phyloP scores from a whole-genome alignment of 2,888 invertebrate genomes.

The Barypeithes pellucidus region DNA sequence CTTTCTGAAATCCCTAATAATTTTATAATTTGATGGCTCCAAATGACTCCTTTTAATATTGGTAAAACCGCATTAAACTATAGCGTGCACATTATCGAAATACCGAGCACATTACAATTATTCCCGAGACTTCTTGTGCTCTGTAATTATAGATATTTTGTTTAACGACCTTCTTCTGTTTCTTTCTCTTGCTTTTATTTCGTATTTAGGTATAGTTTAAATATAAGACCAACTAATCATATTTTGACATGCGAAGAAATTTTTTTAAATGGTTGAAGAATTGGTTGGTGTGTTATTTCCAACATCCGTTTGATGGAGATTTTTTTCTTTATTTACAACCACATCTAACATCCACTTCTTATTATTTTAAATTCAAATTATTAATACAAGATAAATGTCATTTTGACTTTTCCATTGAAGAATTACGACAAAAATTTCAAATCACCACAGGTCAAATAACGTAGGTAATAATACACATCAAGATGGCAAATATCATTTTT shows the following conservation, averaged over 20 bases:
- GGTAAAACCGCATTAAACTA: slow-evolving; percentile 1
- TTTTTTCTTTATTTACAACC: too few relatives aligned
- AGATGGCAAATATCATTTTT: too few relatives aligned
- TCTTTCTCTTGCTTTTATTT: slow-evolving; percentile 21
- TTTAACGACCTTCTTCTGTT: slow-evolving; percentile 50
- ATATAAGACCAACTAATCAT: slow-evolving; percentile 48
- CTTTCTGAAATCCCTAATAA: too few relatives aligned
- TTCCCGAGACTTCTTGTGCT: slow-evolving; percentile 39
- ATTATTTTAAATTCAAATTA: too few relatives aligned
- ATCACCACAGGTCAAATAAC: too few relatives aligned
- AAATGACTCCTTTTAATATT: slow-evolving; percentile 6
- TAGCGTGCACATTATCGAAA: slow-evolving; percentile 38
- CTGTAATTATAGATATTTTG: slow-evolving; percentile 50
- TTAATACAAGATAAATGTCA: too few relatives aligned
- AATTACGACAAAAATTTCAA: too few relatives aligned
- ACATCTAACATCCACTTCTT: too few relatives aligned
- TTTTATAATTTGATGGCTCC: neutral
- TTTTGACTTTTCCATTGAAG: too few relatives aligned
- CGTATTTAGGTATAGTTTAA: slow-evolving; percentile 42
- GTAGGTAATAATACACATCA: too few relatives aligned
- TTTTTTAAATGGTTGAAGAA: slow-evolving; percentile 45
- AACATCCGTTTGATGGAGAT: slow-evolving; percentile 47
- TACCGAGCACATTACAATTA: slow-evolving; percentile 26
- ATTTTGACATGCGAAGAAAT: slow-evolving; percentile 54
- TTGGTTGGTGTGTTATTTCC: slow-evolving; percentile 44